A percentile compares a stretch with the other conserved stretches of the same genome.
phyloP scores from a whole-genome alignment of 2,113 vertebrate genomes.

The Cheilinus undulatus region DNA sequence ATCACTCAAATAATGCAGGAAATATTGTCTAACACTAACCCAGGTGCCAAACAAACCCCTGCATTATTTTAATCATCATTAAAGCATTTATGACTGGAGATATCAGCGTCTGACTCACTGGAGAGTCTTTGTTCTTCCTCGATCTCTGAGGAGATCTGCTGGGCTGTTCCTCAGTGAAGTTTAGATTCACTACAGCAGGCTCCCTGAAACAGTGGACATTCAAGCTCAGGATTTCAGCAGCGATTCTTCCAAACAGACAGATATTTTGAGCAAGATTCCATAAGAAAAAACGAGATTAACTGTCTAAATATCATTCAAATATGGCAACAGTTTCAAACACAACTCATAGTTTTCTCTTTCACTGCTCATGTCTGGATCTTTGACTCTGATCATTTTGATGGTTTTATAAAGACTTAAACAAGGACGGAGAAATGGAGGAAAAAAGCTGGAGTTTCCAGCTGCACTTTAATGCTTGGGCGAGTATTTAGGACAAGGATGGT shows the following conservation, averaged over 20 bases:
- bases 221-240: background rate
- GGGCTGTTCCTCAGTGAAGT: constrained; percentile 79
- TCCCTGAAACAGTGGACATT: constrained; percentile 70
- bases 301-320: too few species aligned
- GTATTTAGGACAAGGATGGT: background rate
- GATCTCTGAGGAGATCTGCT: constrained; percentile 84
- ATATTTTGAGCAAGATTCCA: too few species aligned
- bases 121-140: constrained; percentile 61
- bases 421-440: too few species aligned
- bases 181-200: constrained; percentile 74
- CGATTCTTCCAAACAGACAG: background rate
- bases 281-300: too few species aligned
- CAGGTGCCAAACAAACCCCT: background rate
- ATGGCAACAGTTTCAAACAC: too few species aligned
- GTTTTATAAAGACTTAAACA: too few species aligned
- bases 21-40: too few species aligned
- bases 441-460: background rate
- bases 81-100: background rate
- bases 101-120: constrained; percentile 12
- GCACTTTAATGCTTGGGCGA: background rate
- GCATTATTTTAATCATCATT: background rate
- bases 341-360: too few species aligned
- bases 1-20: background rate
- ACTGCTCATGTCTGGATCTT: too few species aligned
- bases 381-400: too few species aligned